Evolutionary conservation across 2,113 vertebrate species (phyloP).

Genomic region (Vanacampus margaritifer): DNA sequence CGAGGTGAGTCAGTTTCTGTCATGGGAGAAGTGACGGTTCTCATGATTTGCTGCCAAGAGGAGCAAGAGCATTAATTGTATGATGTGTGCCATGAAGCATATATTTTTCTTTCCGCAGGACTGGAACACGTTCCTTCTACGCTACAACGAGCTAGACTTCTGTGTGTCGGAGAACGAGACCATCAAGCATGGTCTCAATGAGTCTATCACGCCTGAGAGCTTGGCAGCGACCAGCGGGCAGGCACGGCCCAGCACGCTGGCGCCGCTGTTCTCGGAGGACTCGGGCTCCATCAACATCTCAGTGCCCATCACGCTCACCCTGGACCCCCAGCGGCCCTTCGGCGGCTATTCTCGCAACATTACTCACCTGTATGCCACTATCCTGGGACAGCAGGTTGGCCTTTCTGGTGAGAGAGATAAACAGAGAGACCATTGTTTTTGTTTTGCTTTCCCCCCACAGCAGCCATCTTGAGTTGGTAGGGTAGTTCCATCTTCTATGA

Average conservation of each 20-base stretch:
- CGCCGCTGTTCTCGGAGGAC: conserved; percentile 84
- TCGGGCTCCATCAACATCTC: conserved; percentile 91
- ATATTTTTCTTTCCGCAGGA: conserved; percentile 71
- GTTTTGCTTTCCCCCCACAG: neutral
- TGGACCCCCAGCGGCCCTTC: conserved; percentile 89
- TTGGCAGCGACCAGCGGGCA: conserved; percentile 85
- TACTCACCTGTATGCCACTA: conserved; percentile 87
- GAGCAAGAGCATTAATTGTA: neutral
- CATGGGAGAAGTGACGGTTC: neutral
- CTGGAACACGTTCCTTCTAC: conserved; percentile 95
- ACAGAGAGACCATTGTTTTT: neutral
- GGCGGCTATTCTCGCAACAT: conserved; percentile 94
- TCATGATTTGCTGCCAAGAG: neutral
- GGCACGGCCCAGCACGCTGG: conserved; percentile 83
- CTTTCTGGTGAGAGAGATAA: conserved; percentile 79
- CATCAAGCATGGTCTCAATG: conserved; percentile 89
- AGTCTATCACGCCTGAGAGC: conserved; percentile 86
- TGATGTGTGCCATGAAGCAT: no score
- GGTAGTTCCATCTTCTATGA: neutral
- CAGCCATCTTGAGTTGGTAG: neutral
- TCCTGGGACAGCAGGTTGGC: conserved; percentile 91
- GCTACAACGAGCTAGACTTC: conserved; percentile 94
- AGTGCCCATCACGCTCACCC: conserved; percentile 88
- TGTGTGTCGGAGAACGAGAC: conserved; percentile 98
- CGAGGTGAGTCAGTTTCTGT: conserved; percentile 74